These are phyloP conservation scores for Apodemia mormo DNA, from an alignment of 2,888 invertebrate genomes.

Conservation along the genomic window DNA sequence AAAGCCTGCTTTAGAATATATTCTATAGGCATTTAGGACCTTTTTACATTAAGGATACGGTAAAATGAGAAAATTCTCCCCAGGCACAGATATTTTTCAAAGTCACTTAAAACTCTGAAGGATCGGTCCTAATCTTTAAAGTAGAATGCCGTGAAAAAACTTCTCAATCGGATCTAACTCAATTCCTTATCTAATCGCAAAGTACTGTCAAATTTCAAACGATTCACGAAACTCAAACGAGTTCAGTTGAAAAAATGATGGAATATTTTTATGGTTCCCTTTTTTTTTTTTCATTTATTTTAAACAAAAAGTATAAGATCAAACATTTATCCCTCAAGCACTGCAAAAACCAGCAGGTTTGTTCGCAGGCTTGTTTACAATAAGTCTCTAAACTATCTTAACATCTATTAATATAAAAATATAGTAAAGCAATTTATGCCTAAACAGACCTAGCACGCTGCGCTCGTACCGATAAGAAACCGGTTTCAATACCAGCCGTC, in stretches of 20 bases:
- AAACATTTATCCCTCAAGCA: too few relatives aligned
- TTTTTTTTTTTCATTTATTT: too few relatives aligned
- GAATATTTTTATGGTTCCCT: not conserved
- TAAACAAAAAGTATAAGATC: too few relatives aligned
- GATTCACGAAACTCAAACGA: constrained; percentile 46
- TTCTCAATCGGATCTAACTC: constrained; percentile 70
- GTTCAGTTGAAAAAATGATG: constrained; percentile 8
- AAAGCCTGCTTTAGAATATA: not conserved
- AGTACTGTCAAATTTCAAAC: constrained; percentile 67
- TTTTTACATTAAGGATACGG: not conserved
- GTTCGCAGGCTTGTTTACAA: too few relatives aligned
- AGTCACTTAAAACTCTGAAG: constrained; percentile 38
- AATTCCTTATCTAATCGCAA: constrained; percentile 66
- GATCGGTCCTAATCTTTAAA: constrained; percentile 53
- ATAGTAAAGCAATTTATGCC: too few relatives aligned
- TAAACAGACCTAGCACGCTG: too few relatives aligned
- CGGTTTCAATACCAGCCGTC: too few relatives aligned
- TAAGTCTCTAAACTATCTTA: too few relatives aligned
- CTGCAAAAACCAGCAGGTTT: too few relatives aligned
- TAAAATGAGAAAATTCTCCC: constrained; percentile 4
- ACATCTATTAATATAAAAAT: too few relatives aligned
- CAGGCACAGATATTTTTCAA: constrained; percentile 19
- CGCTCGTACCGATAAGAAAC: too few relatives aligned
- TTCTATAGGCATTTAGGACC: not conserved
- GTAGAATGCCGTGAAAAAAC: constrained; percentile 51